Evolutionary conservation across 2,797 vertebrate species (phyloP).

Genomic region (Clamator glandarius): DNA sequence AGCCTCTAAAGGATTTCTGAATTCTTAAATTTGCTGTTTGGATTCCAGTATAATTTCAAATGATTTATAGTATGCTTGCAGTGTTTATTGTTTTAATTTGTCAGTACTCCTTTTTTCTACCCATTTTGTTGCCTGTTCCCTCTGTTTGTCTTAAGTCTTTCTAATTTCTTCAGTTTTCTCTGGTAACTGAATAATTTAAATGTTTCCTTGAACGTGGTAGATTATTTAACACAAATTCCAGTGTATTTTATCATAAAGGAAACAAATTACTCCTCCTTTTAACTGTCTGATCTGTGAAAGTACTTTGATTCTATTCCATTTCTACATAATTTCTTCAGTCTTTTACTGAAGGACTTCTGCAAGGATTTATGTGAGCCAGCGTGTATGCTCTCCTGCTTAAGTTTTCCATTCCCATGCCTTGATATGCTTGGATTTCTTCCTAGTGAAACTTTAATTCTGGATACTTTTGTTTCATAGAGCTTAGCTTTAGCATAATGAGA

Average conservation of each 20-base stretch:
- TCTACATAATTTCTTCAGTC: neutral
- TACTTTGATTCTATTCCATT: neutral
- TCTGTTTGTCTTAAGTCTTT: neutral
- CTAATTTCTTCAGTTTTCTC: neutral
- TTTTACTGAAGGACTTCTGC: neutral
- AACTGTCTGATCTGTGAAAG: neutral
- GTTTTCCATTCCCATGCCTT: neutral
- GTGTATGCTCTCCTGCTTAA: neutral
- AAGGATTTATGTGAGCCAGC: neutral
- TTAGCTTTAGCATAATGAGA: neutral
- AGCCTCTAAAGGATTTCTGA: neutral
- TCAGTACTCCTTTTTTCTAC: neutral
- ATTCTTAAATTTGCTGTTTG: neutral
- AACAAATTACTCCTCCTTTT: neutral
- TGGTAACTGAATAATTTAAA: neutral
- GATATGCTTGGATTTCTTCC: neutral
- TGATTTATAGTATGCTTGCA: neutral
- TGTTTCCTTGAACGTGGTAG: neutral
- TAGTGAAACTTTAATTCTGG: neutral
- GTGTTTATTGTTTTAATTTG: conserved; percentile 15
- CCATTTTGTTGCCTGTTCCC: neutral
- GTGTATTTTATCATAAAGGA: neutral
- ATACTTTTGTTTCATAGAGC: neutral
- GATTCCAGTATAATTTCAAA: neutral
- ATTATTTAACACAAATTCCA: neutral